Evolutionary conservation across 2,888 invertebrate species (phyloP).

Genomic region (Spicauda simplicius): DNA sequence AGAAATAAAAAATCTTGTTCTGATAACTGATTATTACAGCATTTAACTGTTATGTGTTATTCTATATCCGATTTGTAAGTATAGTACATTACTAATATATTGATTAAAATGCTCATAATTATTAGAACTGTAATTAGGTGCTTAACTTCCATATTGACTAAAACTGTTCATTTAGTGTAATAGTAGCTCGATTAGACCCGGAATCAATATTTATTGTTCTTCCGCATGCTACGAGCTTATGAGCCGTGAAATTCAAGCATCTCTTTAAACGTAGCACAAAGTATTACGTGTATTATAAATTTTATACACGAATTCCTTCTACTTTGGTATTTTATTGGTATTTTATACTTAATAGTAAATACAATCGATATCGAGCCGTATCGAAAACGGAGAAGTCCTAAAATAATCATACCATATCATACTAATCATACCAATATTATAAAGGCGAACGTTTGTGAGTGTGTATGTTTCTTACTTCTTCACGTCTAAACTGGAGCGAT

Average conservation of each 20-base stretch:
- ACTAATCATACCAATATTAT: too few relatives aligned
- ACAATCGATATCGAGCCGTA: neutral
- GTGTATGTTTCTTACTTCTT: too few relatives aligned
- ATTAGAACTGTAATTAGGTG: constrained; percentile 13
- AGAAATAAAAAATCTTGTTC: too few relatives aligned
- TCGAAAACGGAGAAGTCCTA: neutral
- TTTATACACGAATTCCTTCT: neutral
- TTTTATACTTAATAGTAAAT: too few relatives aligned
- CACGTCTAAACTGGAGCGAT: too few relatives aligned
- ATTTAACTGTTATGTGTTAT: neutral
- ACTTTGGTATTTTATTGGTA: too few relatives aligned
- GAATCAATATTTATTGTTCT: constrained; percentile 16
- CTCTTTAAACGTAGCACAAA: constrained; percentile 5
- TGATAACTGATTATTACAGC: too few relatives aligned
- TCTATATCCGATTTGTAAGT: neutral
- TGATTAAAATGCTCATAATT: constrained; percentile 6
- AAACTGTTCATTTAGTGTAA: constrained; percentile 24
- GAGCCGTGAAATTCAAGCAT: constrained; percentile 49
- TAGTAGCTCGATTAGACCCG: constrained; percentile 15
- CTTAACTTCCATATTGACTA: constrained; percentile 8
- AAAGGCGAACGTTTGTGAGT: too few relatives aligned
- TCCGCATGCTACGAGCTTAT: constrained; percentile 48
- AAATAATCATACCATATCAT: too few relatives aligned
- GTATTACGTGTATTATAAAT: neutral
- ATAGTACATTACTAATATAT: neutral